phyloP scores from a whole-genome alignment of 2,888 invertebrate genomes.

The Bombylius discolor region DNA sequence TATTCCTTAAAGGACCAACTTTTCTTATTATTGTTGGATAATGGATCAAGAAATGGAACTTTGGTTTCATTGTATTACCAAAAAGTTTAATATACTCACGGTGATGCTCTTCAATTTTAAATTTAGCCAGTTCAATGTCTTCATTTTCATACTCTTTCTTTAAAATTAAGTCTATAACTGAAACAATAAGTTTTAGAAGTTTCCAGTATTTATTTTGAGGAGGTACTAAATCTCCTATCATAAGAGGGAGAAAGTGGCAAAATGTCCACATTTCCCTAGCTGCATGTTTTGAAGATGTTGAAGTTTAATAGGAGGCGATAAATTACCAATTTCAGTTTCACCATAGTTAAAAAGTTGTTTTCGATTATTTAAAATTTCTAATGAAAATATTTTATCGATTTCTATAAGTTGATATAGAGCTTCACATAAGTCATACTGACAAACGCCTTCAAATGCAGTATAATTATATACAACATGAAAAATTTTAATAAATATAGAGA shows the following conservation, averaged over 20 bases:
- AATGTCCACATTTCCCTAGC: constrained; percentile 11
- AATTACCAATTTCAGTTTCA: constrained; percentile 5
- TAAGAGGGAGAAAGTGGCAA: constrained; percentile 8
- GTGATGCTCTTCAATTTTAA: constrained; percentile 3
- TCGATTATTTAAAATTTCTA: background rate
- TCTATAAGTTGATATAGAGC: constrained; percentile 8
- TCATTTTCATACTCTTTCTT: background rate
- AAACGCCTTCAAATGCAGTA: constrained; percentile 9
- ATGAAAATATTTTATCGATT: constrained; percentile 6
- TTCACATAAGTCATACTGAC: constrained; percentile 12
- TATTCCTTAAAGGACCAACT: constrained; percentile 7
- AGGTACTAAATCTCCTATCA: constrained; percentile 8
- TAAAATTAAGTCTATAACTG: constrained; percentile 1
- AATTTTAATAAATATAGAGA: constrained; percentile 4
- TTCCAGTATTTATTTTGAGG: background rate
- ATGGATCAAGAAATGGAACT: constrained; percentile 1
- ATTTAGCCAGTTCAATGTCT: background rate
- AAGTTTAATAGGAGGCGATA: background rate
- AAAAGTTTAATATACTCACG: constrained; percentile 2
- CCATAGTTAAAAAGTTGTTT: constrained; percentile 1
- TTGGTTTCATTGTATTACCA: constrained; percentile 8
- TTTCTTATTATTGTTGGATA: constrained; percentile 5
- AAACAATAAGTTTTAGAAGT: background rate
- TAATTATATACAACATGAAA: constrained; percentile 13
- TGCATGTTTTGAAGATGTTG: background rate